These are phyloP conservation scores for Antitype chi DNA, from an alignment of 2,888 invertebrate species.

Conservation along the genomic window DNA sequence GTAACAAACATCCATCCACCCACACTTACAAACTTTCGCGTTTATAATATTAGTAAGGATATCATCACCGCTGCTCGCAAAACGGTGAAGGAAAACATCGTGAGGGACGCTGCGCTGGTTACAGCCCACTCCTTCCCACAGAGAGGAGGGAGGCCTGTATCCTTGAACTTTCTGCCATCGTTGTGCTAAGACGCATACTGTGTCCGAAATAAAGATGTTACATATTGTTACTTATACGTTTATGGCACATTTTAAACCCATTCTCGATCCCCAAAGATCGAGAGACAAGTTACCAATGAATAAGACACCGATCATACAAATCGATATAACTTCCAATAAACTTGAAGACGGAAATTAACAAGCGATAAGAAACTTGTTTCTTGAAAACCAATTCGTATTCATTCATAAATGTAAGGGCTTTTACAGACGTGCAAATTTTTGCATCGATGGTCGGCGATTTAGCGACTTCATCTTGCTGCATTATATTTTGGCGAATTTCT, in stretches of 20 bases:
- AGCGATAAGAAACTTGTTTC: conserved; percentile 25
- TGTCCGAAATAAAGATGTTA: background rate
- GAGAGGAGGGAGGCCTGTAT: too few relatives aligned
- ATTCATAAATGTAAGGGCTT: conserved; percentile 4
- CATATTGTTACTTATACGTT: background rate
- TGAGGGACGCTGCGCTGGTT: too few relatives aligned
- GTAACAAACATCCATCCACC: too few relatives aligned
- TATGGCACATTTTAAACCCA: too few relatives aligned
- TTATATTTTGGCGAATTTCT: background rate
- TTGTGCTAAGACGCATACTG: background rate
- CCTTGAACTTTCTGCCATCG: background rate
- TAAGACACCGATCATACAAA: conserved; percentile 2
- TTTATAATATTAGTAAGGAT: too few relatives aligned
- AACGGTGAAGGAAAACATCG: too few relatives aligned
- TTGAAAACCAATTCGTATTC: conserved; percentile 15
- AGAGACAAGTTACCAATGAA: conserved; percentile 7
- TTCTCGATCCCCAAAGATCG: background rate
- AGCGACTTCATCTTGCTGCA: background rate
- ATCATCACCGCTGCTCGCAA: too few relatives aligned
- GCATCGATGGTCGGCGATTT: background rate
- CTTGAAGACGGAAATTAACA: conserved; percentile 24
- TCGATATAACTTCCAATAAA: conserved; percentile 8
- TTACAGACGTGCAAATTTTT: background rate
- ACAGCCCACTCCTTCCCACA: too few relatives aligned
- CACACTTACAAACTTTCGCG: too few relatives aligned